Conservation (phyloP, 2,888 invertebrate genomes). For the Lysandra bellargus region DNA sequence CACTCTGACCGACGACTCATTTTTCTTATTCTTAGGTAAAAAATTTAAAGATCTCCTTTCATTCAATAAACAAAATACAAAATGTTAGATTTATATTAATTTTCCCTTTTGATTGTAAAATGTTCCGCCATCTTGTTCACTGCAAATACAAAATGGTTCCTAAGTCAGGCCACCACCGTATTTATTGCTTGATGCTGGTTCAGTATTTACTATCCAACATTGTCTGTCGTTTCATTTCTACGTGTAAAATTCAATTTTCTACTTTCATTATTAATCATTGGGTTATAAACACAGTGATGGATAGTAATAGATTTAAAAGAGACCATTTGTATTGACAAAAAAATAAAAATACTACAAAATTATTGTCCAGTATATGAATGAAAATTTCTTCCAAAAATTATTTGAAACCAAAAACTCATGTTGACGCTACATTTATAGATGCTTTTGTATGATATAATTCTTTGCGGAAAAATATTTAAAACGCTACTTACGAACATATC, state of each 20-base stretch:
- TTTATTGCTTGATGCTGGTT: slow-evolving; percentile 9
- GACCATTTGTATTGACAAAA: neutral
- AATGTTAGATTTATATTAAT: neutral
- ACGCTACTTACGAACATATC: neutral
- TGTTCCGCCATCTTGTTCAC: neutral
- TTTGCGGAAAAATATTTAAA: neutral
- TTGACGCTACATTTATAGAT: neutral
- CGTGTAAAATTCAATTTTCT: neutral
- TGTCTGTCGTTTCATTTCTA: neutral
- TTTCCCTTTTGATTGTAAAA: neutral
- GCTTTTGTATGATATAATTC: too few species aligned
- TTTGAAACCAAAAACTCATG: neutral
- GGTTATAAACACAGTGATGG: neutral
- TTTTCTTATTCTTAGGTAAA: neutral
- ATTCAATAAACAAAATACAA: neutral
- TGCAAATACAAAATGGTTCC: neutral
- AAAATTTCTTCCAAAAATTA: neutral
- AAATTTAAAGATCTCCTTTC: neutral
- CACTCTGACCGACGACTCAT: neutral
- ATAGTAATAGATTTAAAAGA: slow-evolving; percentile 8
- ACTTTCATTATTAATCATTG: neutral
- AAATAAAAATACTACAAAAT: neutral
- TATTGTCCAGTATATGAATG: neutral
- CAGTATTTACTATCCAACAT: slow-evolving; percentile 9
- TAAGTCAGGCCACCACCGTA: neutral